Base-by-base conservation (phyloP, 2,888 invertebrate species). In the Melieria omissa region DNA sequence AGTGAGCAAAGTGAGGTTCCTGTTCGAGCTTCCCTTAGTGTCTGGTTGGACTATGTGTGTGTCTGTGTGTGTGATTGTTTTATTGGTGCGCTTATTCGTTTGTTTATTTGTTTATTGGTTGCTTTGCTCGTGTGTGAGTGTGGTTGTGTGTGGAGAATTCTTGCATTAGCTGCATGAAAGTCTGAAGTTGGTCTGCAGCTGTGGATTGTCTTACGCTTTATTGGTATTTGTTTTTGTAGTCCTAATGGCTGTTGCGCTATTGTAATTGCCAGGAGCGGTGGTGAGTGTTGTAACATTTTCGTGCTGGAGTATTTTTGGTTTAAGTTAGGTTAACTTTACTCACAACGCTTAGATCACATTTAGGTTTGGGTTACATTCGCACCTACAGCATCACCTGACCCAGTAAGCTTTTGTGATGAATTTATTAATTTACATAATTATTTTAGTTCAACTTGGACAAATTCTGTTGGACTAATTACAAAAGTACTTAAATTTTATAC, bases 1-100 rank as follows among this genome's bases (percentile, higher is more conserved):
- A 81, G 81, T 82, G 80, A 79, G 29, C 29, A 29, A 29, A 29
- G 29, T 29, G 29, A 29, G 29, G 29, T 29, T 29, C 29, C 29
- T 29, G 29, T 29, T 2, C 29, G 29, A 29, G 29, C 29, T 29
- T 29, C 29, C 29, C 29, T 29, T 29, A 29, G 29, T 29, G 29
- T 29, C 29, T 29, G 29, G 29, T 29, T 29, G 29, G 29, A 29
- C 29, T 29, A 29, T 29, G 29, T 29, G 29, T 29, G 1, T 29
- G 29, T 29, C 16, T 80, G 76, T 58, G 58, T 41, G 58, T 10
- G 66, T 66, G 46, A 10, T 42, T 49, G 52, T 63, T 54, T 70
- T 58, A 14, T 42, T 65, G 29, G 12, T 65, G 54, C 41, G 52
- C 10, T 55, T 16, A 55, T 42, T 63, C 45, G 44, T 52, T 60